Evolutionary conservation across 2,113 vertebrate genomes (phyloP), one percentile per base, ranked within the genome.

Genomic region (Cacatua alba): DNA sequence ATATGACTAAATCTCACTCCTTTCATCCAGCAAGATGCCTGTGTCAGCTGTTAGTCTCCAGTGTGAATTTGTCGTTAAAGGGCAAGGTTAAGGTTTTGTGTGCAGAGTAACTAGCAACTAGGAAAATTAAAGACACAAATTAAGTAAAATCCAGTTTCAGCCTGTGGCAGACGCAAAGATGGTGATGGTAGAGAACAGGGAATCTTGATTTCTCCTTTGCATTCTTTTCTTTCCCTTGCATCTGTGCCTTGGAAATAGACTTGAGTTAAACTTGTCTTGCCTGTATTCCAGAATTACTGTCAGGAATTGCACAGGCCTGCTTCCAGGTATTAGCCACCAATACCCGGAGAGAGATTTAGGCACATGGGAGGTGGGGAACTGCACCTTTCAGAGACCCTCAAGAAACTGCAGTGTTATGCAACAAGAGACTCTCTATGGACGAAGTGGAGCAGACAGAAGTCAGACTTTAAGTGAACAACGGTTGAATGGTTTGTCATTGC

Each of bases 271-370:
- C 37, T 69, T 80, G 20, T 26, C 49, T 70, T 72, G 49, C 15
- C 44, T 20, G 0, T 46, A 9, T 71, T 59, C 23, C 67, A 64
- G 78, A 65, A 44, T 9, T 68, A n/a, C 35, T 76, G 81, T 11
- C 37, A 28, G 28, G 9, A 0, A 0, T 41, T 59, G 51, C 46
- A 28, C 60, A 33, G 62, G 25, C 16, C 20, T 82, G n/a, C 33
- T 65, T 51, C 69, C 65, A 75, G 72, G 1, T 25, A 20, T 15
- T 16, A 43, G 29, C 78, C 52, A 46, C 48, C 43, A 67, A 5
- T 19, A n/a, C 31, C 48, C 6, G 7, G 29, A 41, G 55, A n/a
- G 51, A 53, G 9, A 14, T 48, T 46, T 23, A 33, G 84, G n/a
- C 1, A 1, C 1, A 0, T 7, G 25, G 39, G 68, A 80, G 15